Base-by-base conservation (phyloP, 2,113 vertebrate genomes). In the Leucopsar rothschildi region DNA sequence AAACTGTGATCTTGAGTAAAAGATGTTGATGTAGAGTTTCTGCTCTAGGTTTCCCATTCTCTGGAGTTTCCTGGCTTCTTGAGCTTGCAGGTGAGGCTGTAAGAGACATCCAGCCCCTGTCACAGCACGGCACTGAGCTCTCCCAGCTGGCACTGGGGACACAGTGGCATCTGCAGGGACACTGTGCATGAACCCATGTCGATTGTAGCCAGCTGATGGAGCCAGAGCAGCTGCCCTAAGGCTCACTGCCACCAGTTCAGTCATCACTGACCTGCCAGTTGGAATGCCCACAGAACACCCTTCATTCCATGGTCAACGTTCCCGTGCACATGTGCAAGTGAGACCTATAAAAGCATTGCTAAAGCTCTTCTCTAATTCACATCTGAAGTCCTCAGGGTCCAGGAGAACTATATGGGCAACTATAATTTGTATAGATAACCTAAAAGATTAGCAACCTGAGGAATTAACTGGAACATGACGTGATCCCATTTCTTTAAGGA, bases 321-420 rank as follows among this genome's bases (percentile, higher is more conserved):
- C 37, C 55, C 50, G 24, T 1, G 1, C 18, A 65, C 14, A 12
- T 0, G 2, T 39, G 21, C 1, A 2, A 69, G 37, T 5, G 23
- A 69, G 22, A 60, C 28, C 19, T 10, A 18, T 10, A 75, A 84
- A 80, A 86, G 13, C 35, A 60, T 35, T 19, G 18, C 19, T 79
- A 57, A 86, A 72, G 5, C 9, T 79, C 37, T 60, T 7, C 28
- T 57, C 18, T 63, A 29, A 64, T 47, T 71, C 68, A 35, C 13
- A 68, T 23, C 63, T 57, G 40, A 73, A 86, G 15, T 14, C 37
- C 68, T 52, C 22, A 78, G 29, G 6, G 5, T 15, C 16, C 73
- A 31, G 15, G 16, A 78, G 5, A 35, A 35, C 35, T 35, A 35
- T 35, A 35, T 13, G 52, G 45, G 28, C 6, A 14, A 21, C 10